Evolutionary conservation across 2,797 vertebrate species (phyloP).

Genomic region (Halcyon badia): DNA sequence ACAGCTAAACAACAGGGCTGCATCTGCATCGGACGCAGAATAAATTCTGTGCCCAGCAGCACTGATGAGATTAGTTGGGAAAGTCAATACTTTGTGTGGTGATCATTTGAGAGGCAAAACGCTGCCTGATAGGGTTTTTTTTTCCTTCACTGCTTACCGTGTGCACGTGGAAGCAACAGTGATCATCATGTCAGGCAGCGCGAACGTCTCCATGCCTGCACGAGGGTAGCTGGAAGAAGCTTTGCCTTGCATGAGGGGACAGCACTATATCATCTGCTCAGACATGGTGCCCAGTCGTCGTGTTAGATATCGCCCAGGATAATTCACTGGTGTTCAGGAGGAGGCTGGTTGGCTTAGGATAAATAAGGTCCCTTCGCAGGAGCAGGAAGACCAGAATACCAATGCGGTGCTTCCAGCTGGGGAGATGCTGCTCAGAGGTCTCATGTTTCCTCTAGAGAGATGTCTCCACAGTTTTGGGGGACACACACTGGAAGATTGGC

Average conservation of each 20-base stretch:
- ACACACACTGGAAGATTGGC: accelerated
- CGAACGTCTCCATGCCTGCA: neutral
- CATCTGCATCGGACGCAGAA: neutral
- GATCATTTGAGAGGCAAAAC: neutral
- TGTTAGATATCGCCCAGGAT: accelerated
- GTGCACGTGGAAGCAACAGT: neutral
- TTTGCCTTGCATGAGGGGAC: neutral
- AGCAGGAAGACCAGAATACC: neutral
- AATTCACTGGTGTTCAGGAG: neutral
- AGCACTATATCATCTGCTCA: neutral
- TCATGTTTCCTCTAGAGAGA: neutral
- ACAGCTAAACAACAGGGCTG: neutral
- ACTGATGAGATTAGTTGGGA: neutral
- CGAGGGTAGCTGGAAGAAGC: neutral
- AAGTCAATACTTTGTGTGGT: neutral
- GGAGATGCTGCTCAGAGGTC: neutral
- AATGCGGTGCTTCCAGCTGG: accelerated
- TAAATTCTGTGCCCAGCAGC: neutral
- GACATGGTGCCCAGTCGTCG: accelerated
- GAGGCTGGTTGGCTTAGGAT: neutral
- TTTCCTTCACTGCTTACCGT: neutral
- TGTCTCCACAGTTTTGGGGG: neutral
- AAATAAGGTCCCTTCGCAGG: neutral
- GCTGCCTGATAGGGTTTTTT: neutral
- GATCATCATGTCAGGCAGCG: neutral